Evolutionary conservation across 2,113 vertebrate species (phyloP), one percentile per base, ranked within the genome.

Genomic region (Chionomys nivalis): DNA sequence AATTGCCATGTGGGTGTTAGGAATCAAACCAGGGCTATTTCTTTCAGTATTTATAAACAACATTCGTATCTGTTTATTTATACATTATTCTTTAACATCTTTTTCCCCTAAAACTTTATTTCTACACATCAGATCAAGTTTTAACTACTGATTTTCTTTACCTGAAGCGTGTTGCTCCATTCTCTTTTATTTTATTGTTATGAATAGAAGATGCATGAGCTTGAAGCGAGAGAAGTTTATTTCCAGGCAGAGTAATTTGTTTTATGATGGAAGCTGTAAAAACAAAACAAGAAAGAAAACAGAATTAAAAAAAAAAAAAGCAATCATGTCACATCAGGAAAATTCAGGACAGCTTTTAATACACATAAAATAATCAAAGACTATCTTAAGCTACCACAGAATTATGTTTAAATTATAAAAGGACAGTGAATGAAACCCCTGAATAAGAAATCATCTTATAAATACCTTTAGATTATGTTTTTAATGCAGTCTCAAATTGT

Each of bases 211-310:
- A 98, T 97, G 98, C 98, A 98, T 99, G 98, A 97, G 98, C 98
- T 98, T 99, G 98, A 97, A 99, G 96, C 0, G 98, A 98, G 96
- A 99, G 95, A 97, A 98, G 98, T 99, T 99, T 99, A 98, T 98
- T 99, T 98, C 98, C 99, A 98, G 99, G 98, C 96, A 98, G 96
- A 94, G 98, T 97, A 97, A 98, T 98, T 95, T 98, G 98, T 95
- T 99, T 99, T 98, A 98, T 96, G 99, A 99, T 96, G 79, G 98
- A 98, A 98, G 98, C 99, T 99, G 97, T 93, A 98, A 98, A 96
- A 96, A 97, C 95, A 97, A 98, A 97, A 98, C 98, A 66, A 73
- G 75, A 94, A 4, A 93, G 24, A 10, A 95, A n/a, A 95, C 97
- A 97, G 88, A 96, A 96, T 36, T 33, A 1, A 39, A 90, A 96